These are phyloP conservation scores for Machimus rusticus DNA, from an alignment of 2,888 invertebrate genomes.

Conservation along the genomic window DNA sequence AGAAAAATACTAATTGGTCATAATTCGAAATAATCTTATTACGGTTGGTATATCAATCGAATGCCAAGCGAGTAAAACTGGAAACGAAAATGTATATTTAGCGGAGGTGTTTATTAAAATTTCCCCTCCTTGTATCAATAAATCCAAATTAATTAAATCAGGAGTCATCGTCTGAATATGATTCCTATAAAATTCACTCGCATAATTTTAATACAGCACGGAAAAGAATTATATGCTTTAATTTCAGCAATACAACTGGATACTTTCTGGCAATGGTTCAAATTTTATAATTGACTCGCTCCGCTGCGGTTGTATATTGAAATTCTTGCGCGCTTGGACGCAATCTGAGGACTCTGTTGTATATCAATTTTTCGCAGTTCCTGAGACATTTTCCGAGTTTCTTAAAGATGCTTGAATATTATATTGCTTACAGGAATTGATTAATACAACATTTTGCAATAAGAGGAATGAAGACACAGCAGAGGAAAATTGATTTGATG, in stretches of 20 bases:
- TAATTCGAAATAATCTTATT: background rate
- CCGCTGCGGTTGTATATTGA: background rate
- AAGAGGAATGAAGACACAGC: background rate
- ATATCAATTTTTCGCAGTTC: background rate
- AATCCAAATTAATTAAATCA: background rate
- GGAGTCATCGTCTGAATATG: background rate
- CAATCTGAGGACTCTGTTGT: background rate
- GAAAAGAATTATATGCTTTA: background rate
- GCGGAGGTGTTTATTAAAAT: background rate
- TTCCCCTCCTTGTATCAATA: background rate
- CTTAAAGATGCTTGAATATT: background rate
- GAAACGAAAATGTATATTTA: background rate
- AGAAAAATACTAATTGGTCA: background rate
- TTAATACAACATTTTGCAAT: background rate
- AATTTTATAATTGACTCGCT: background rate
- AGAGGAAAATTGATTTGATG: background rate
- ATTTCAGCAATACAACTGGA: background rate
- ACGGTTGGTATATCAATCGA: background rate
- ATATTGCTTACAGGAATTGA: background rate
- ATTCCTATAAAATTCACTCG: background rate
- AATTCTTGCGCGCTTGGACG: background rate
- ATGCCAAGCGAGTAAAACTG: background rate
- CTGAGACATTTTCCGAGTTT: background rate
- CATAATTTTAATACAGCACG: background rate
- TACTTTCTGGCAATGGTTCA: background rate